Evolutionary conservation across 2,888 invertebrate species (phyloP), one percentile per base, ranked within the genome.

Genomic region (Zelleria hepariella): DNA sequence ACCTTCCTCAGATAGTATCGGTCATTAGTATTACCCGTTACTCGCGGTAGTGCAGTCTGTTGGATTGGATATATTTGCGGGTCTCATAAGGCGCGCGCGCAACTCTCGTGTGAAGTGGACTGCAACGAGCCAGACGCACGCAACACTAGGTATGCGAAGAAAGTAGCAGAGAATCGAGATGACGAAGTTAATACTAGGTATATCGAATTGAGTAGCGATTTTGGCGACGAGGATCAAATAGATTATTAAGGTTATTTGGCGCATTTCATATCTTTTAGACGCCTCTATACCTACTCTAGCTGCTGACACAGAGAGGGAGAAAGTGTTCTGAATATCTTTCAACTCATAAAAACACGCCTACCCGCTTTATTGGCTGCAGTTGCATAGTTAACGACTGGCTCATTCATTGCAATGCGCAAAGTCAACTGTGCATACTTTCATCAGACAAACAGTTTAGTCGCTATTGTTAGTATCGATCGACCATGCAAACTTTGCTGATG

Each of bases 101-200:
- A 79, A 71, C 73, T 74, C 75, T 75, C 72, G 73, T 68, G 82
- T 71, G 78, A 86, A 86, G 70, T 86, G 78, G 85, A 82, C 79
- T 84, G 83, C 73, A 70, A 78, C 86, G 77, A 61, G 68, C 66
- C 69, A 65, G 62, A 56, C 59, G 68, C 86, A 85, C 82, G 85
- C 86, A 73, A 83, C 63, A 66, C 61, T 59, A 67, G 83, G 85
- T 78, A 86, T 85, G 84, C 51, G 80, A 82, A 79, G 85, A 86
- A 85, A 86, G 77, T 76, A 51, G 58, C 32, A 15, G 18, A 20
- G 23, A 26, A 54, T 54, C 32, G 15, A 42, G 8, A 20, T 21
- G 15, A 51, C 18, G 2, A 42, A 42, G 32, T 42, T 42, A 42
- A 2, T 42, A 42, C 15, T 26, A 26, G 26, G 7, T 26, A 26